Conservation (phyloP, 2,888 invertebrate species). For the Agriopis aurantiaria region DNA sequence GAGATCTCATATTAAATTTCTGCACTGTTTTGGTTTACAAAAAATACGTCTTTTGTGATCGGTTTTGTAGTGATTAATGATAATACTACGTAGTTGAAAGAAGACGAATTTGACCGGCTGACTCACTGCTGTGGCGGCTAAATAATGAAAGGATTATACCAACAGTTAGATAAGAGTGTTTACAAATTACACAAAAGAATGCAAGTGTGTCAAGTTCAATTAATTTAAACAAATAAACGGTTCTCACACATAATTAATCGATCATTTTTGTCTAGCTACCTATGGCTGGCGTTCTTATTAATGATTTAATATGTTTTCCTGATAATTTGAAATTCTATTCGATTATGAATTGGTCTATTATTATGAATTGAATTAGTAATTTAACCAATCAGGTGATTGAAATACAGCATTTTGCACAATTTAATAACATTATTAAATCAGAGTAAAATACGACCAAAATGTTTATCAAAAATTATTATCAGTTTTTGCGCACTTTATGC, state of each 20-base stretch:
- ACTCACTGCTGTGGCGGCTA: neutral
- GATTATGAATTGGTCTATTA: slow-evolving; percentile 1
- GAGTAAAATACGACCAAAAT: neutral
- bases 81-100: too few species aligned
- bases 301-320: slow-evolving; percentile 6
- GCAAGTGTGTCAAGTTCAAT: slow-evolving; percentile 24
- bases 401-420: slow-evolving; percentile 3
- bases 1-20: too few species aligned
- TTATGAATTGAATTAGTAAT: neutral
- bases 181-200: neutral
- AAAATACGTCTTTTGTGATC: too few species aligned
- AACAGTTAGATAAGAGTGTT: neutral
- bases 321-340: slow-evolving; percentile 15
- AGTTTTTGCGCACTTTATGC: too few species aligned
- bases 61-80: too few species aligned
- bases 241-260: slow-evolving; percentile 8
- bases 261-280: neutral
- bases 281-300: neutral
- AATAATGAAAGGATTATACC: neutral
- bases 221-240: slow-evolving; percentile 7
- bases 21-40: too few species aligned
- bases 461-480: too few species aligned
- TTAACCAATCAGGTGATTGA: neutral
- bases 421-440: neutral
- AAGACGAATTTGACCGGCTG: neutral